phyloP scores from a whole-genome alignment of 2,797 vertebrate species.

The Muraenolepis orangiensis region DNA sequence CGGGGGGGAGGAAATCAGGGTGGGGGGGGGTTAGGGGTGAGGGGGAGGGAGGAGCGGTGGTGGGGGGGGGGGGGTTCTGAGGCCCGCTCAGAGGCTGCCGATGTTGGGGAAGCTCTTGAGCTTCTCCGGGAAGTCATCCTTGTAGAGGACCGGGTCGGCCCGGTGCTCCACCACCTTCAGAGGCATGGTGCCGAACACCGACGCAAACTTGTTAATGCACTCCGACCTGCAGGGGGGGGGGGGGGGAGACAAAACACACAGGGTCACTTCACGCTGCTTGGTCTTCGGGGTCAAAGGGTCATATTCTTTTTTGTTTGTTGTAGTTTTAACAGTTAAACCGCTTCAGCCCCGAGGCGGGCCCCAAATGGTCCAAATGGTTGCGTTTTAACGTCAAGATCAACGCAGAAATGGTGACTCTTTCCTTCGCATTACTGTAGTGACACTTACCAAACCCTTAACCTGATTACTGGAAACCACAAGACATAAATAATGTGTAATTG shows the following conservation, averaged over 20 bases:
- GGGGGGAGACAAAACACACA: neutral
- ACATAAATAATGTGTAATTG: neutral
- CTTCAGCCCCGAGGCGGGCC: neutral
- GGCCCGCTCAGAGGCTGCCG: slow-evolving; percentile 83
- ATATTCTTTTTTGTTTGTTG: too few species aligned
- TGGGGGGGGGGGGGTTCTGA: slow-evolving; percentile 1
- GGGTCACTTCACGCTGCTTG: neutral
- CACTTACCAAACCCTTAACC: neutral
- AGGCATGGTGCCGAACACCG: slow-evolving; percentile 96
- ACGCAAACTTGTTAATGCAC: slow-evolving; percentile 99
- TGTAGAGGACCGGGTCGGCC: slow-evolving; percentile 95
- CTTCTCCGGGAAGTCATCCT: slow-evolving; percentile 98
- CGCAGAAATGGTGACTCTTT: neutral
- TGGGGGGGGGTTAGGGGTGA: neutral
- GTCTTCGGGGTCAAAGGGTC: neutral
- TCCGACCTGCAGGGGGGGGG: slow-evolving; percentile 80
- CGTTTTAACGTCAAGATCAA: neutral
- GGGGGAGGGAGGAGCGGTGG: neutral
- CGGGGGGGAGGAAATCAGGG: neutral
- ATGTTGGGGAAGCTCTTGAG: slow-evolving; percentile 99
- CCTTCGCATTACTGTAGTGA: neutral
- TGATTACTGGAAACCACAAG: neutral
- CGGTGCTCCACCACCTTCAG: slow-evolving; percentile 98
- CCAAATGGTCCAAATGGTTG: neutral
- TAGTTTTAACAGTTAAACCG: neutral